Evolutionary conservation across 1,140 invertebrate genomes (phyloP), one percentile per base, ranked within the genome.

Genomic region (Atta cephalotes): DNA sequence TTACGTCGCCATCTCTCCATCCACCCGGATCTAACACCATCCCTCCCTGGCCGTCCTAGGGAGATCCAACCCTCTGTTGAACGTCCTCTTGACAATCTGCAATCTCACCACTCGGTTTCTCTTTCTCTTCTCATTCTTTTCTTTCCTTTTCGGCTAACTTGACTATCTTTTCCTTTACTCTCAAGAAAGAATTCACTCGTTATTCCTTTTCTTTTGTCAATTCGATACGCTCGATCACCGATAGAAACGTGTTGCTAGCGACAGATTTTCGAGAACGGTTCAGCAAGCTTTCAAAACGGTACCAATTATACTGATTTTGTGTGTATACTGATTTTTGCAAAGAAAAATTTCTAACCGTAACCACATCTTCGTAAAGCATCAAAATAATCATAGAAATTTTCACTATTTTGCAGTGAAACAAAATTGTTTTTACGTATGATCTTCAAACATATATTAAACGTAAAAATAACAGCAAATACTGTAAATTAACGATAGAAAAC

Each of bases 1-100:
- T 95, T 94, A 94, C 92, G 85, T 70, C 87, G 89, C 89, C 87
- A 87, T 90, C 91, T 91, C 87, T 90, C 28, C 70, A 51, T 84
- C 60, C 45, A 71, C 71, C 28, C 70, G 72, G 62, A 74, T 70
- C 25, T 56, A 39, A 79, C 70, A 81, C 49, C 68, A 6, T 18
- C 14, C 70, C 14, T n/a, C 21, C 21, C 49, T 25, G 63, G 45
- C 53, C 28, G 25, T 77, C 39, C 60, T 31, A 66, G 51, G 14
- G 35, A 62, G 66, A 60, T 49, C 28, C 65, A 53, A 87, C 62
- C 60, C 68, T 56, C 51, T 12, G 25, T 25, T 25, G 76, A n/a
- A 65, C 78, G 28, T 68, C 56, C 39, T 74, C 58, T 35, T 53
- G 35, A 82, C 80, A 60, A 82, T 74, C 68, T 82, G 68, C 70